Conservation (phyloP, 1,140 invertebrate species). For the Diprion similis region DNA sequence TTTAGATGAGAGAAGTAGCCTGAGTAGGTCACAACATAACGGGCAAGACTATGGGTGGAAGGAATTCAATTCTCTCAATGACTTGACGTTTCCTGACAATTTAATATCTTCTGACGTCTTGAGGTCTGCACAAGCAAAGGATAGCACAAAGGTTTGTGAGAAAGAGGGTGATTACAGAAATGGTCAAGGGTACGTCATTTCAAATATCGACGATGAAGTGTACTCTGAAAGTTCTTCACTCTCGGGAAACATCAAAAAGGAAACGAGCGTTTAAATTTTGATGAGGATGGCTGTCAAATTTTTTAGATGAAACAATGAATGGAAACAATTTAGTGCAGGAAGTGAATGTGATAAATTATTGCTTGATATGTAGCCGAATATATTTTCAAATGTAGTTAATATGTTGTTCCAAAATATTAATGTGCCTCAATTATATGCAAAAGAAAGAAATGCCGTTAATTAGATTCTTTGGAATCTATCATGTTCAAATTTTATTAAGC, state of each 20-base stretch:
- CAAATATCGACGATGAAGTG: conserved; percentile 28
- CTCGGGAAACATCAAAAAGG: conserved; percentile 44
- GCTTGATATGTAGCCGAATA: neutral
- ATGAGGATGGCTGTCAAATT: neutral
- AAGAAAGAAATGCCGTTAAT: neutral
- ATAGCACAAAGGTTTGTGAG: neutral
- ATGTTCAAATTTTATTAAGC: too few relatives aligned
- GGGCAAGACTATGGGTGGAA: conserved; percentile 31
- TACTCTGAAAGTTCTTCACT: conserved; percentile 28
- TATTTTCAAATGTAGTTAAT: neutral
- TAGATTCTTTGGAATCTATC: neutral
- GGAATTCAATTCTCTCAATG: conserved; percentile 40
- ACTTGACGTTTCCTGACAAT: conserved; percentile 39
- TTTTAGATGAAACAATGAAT: neutral
- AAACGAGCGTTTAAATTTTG: conserved; percentile 54
- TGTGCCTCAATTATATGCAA: conserved; percentile 3
- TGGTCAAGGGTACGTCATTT: neutral
- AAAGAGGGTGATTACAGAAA: neutral
- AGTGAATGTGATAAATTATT: neutral
- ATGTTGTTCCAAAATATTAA: neutral
- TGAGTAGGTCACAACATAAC: conserved; percentile 14
- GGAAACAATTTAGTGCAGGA: neutral
- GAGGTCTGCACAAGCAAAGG: neutral
- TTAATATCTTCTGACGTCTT: neutral
- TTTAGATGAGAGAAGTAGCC: conserved; percentile 28